Percentiles rank a stretch among this genome's conserved stretches.
Evolutionary conservation across 2,113 vertebrate genomes (phyloP).

Genomic region (Anguilla rostrata): DNA sequence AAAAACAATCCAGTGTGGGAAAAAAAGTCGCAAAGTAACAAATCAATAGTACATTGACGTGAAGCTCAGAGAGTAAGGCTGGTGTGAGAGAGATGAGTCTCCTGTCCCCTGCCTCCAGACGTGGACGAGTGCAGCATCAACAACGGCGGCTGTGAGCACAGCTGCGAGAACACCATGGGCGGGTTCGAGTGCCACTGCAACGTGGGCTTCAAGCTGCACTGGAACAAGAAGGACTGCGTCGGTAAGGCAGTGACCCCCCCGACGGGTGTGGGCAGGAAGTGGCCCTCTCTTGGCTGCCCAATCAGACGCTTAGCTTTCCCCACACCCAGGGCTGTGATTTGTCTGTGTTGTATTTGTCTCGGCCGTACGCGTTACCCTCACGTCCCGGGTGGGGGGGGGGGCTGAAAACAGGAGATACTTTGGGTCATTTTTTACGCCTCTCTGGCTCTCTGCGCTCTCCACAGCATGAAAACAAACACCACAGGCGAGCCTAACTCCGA

Average conservation of each 20-base stretch:
- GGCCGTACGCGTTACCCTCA: neutral
- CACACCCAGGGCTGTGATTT: constrained; percentile 15
- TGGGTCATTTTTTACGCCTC: constrained; percentile 66
- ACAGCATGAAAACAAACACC: constrained; percentile 31
- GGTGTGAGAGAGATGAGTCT: neutral
- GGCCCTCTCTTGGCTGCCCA: neutral
- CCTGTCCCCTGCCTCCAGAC: constrained; percentile 67
- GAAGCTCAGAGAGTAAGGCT: neutral
- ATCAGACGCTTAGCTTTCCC: constrained; percentile 1
- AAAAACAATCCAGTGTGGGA: neutral
- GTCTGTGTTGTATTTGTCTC: constrained; percentile 7
- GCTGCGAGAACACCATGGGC: constrained; percentile 85
- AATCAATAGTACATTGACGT: neutral
- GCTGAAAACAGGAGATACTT: constrained; percentile 94
- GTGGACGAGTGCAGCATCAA: constrained; percentile 92
- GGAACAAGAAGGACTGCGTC: constrained; percentile 97
- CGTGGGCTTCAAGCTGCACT: constrained; percentile 86
- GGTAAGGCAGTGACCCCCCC: constrained; percentile 75
- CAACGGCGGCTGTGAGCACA: constrained; percentile 90
- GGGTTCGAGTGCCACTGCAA: constrained; percentile 87
- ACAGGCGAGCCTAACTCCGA: constrained; percentile 13
- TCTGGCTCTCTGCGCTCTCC: constrained; percentile 53
- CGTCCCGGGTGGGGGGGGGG: constrained; percentile 25
- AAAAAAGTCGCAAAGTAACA: neutral
- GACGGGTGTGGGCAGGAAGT: neutral